These are phyloP conservation scores for Pandion haliaetus DNA, from an alignment of 2,113 vertebrate genomes.

Conservation along the genomic window DNA sequence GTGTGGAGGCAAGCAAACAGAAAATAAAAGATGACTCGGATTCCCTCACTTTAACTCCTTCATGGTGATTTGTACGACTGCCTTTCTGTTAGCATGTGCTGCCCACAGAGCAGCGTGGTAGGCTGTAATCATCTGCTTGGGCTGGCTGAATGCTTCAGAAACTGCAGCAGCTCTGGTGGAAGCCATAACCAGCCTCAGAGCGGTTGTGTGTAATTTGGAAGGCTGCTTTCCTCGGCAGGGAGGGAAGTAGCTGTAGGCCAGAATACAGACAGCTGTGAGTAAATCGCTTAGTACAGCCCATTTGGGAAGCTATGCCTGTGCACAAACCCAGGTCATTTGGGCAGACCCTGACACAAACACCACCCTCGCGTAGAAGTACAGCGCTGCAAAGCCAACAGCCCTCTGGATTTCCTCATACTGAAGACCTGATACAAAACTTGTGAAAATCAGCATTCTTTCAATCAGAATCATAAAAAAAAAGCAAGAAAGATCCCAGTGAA, in stretches of 20 bases:
- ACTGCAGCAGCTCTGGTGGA: neutral
- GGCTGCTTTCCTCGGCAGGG: neutral
- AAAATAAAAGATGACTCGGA: neutral
- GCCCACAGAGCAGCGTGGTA: rapidly evolving
- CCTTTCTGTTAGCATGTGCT: neutral
- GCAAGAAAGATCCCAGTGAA: neutral
- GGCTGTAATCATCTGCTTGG: neutral
- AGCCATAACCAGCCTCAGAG: neutral
- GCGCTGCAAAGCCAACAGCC: neutral
- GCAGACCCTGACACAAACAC: neutral
- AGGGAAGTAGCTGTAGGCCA: neutral
- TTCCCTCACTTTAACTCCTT: neutral
- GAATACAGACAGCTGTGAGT: neutral
- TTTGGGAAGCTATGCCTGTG: neutral
- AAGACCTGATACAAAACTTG: neutral
- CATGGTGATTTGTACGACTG: too few relatives aligned
- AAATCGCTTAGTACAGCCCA: neutral
- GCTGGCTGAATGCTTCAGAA: neutral
- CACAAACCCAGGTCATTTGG: neutral
- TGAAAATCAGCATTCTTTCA: neutral
- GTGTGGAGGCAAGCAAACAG: neutral
- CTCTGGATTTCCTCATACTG: neutral
- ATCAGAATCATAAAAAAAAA: neutral
- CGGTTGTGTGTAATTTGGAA: neutral
- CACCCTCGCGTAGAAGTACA: neutral